phyloP scores from a whole-genome alignment of 1,140 invertebrate genomes.

The Helicoverpa zea region DNA sequence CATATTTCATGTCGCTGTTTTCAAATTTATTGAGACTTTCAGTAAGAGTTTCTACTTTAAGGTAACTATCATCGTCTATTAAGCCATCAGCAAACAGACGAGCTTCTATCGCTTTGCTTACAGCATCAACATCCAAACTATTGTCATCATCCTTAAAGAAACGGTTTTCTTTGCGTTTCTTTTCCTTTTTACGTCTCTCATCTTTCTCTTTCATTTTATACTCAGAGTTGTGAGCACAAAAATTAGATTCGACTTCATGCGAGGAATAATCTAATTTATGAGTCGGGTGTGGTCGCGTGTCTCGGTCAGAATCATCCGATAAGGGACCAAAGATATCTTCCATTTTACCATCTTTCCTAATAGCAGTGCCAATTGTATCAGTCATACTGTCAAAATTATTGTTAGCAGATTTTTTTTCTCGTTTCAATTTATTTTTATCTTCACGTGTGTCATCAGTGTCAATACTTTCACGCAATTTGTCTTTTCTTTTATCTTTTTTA shows the following conservation, averaged over 20 bases:
- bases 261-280: slow-evolving; percentile 63
- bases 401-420: slow-evolving; percentile 85
- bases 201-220: slow-evolving; percentile 84
- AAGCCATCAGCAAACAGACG: slow-evolving; percentile 90
- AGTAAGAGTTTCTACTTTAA: slow-evolving; percentile 71
- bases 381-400: slow-evolving; percentile 63
- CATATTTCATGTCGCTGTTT: slow-evolving; percentile 88
- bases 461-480: slow-evolving; percentile 89
- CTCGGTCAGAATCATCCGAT: slow-evolving; percentile 90
- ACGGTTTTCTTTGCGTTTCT: slow-evolving; percentile 89
- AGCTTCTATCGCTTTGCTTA: slow-evolving; percentile 93
- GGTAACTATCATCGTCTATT: slow-evolving; percentile 71
- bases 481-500: slow-evolving; percentile 91
- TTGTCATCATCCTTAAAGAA: slow-evolving; percentile 90
- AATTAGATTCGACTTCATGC: slow-evolving; percentile 58
- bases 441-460: slow-evolving; percentile 85
- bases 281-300: slow-evolving; percentile 51
- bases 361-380: slow-evolving; percentile 70
- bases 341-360: slow-evolving; percentile 92
- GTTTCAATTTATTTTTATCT: slow-evolving; percentile 88
- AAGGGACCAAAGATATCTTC: slow-evolving; percentile 95
- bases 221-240: slow-evolving; percentile 64
- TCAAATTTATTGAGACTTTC: slow-evolving; percentile 74
- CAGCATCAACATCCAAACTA: slow-evolving; percentile 92
- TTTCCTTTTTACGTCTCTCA: slow-evolving; percentile 89